Conservation (phyloP, 2,888 invertebrate species). For the Hemaris fuciformis region DNA sequence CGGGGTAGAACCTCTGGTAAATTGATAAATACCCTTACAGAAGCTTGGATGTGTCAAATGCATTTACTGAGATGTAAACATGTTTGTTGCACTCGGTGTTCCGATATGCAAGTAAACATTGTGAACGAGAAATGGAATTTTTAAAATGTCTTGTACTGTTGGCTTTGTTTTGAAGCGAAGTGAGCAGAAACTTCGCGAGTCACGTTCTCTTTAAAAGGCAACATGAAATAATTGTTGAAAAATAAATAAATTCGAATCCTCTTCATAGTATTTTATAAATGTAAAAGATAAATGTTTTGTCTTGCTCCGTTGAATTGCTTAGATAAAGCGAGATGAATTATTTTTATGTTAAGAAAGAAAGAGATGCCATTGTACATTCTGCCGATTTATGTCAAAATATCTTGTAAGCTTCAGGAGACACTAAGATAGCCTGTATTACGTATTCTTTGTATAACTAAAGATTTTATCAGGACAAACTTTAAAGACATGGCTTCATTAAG, state of each 20-base stretch:
- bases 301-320: too few relatives aligned
- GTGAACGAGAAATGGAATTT: background rate
- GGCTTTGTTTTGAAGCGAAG: background rate
- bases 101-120: background rate
- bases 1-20: background rate
- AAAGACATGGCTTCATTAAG: background rate
- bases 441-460: too few relatives aligned
- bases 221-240: background rate
- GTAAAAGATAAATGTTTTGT: too few relatives aligned
- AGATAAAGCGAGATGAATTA: too few relatives aligned
- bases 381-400: too few relatives aligned
- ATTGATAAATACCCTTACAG: background rate
- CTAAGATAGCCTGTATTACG: too few relatives aligned
- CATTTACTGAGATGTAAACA: slow-evolving; percentile 19
- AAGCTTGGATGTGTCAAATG: background rate
- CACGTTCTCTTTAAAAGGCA: background rate
- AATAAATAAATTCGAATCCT: too few relatives aligned
- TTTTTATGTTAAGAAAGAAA: too few relatives aligned
- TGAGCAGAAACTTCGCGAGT: background rate
- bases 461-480: too few relatives aligned
- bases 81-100: slow-evolving; percentile 16
- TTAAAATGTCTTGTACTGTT: background rate
- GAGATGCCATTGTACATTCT: too few relatives aligned
- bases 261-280: too few relatives aligned
- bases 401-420: too few relatives aligned